These are phyloP conservation scores for Lycophotia porphyrea DNA, from an alignment of 2,888 invertebrate species.

Conservation along the genomic window DNA sequence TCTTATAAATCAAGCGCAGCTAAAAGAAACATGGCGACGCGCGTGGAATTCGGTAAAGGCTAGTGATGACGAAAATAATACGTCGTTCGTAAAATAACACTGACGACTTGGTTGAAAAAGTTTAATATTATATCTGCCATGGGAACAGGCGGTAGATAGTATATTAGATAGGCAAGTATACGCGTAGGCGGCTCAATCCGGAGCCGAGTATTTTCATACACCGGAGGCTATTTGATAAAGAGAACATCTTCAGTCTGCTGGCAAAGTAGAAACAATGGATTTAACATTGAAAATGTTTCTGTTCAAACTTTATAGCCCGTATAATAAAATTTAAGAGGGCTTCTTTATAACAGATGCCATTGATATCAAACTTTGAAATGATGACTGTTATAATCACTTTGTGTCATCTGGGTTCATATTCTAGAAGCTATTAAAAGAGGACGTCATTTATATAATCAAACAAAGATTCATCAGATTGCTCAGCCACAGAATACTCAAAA, in stretches of 20 bases:
- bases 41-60: constrained; percentile 60
- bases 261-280: constrained; percentile 59
- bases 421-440: constrained; percentile 8
- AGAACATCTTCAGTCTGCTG: constrained; percentile 64
- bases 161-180: constrained; percentile 69
- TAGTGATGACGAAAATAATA: constrained; percentile 56
- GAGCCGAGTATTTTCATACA: constrained; percentile 78
- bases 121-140: constrained; percentile 69
- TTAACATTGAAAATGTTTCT: constrained; percentile 50
- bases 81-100: constrained; percentile 61
- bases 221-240: constrained; percentile 63
- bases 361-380: constrained; percentile 15
- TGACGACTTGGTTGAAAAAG: constrained; percentile 59
- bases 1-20: constrained; percentile 55
- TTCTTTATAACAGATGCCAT: constrained; percentile 17
- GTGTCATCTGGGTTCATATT: constrained; percentile 3
- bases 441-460: constrained; percentile 28
- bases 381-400: not conserved
- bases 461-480: constrained; percentile 36
- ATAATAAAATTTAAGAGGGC: constrained; percentile 37
- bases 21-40: constrained; percentile 50
- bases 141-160: constrained; percentile 73
- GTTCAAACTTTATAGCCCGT: constrained; percentile 28
- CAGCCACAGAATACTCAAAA: constrained; percentile 34
- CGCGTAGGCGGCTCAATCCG: constrained; percentile 78